Conservation (phyloP, 2,888 invertebrate genomes). For the Drosophila kokeensis region DNA sequence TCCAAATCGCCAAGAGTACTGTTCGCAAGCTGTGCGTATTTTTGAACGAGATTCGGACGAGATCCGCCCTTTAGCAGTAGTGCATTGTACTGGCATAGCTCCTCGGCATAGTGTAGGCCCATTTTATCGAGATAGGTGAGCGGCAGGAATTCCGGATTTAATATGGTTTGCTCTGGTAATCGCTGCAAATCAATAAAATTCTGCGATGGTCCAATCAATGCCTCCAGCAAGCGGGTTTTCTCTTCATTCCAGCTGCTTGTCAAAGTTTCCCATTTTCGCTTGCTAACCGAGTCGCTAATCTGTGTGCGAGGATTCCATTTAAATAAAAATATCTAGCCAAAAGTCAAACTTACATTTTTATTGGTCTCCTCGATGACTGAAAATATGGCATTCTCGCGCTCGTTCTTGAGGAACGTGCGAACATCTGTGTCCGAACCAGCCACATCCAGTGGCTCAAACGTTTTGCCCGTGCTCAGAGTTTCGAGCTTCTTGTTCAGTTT, state of each 20-base stretch:
- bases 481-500: conserved; percentile 96
- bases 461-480: conserved; percentile 92
- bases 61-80: conserved; percentile 91
- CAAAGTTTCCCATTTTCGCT: conserved; percentile 92
- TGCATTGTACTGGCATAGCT: conserved; percentile 92
- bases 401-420: conserved; percentile 95
- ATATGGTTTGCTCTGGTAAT: conserved; percentile 88
- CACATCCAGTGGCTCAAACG: conserved; percentile 95
- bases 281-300: conserved; percentile 88
- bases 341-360: conserved; percentile 88
- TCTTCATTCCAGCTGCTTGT: conserved; percentile 96
- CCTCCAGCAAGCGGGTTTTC: conserved; percentile 94
- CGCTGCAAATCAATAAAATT: conserved; percentile 91
- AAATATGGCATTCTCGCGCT: conserved; percentile 96
- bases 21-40: conserved; percentile 91
- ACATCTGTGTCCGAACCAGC: conserved; percentile 95
- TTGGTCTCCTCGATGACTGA: conserved; percentile 96
- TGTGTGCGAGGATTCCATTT: conserved; percentile 65
- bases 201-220: conserved; percentile 94
- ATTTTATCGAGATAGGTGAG: conserved; percentile 87
- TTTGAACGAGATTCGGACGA: conserved; percentile 91
- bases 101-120: conserved; percentile 93
- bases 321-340: not conserved
- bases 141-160: conserved; percentile 87
- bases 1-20: conserved; percentile 93